Evolutionary conservation across 2,113 vertebrate genomes (phyloP).

Genomic region (Mustelus asterias): DNA sequence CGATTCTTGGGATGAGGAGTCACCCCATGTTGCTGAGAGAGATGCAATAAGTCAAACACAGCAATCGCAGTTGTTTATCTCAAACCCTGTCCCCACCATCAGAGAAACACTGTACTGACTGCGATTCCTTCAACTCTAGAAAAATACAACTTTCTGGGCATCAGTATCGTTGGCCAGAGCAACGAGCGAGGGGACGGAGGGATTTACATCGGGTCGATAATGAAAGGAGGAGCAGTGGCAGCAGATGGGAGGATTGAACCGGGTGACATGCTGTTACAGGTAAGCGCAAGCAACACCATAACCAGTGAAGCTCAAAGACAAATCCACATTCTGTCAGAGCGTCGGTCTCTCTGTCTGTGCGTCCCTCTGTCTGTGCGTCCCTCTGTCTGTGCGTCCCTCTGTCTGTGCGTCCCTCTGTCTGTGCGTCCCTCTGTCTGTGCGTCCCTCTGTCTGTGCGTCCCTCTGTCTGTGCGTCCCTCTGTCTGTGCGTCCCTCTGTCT

Average conservation of each 20-base stretch:
- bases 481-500: too few relatives aligned
- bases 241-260: conserved; percentile 83
- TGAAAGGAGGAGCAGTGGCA: conserved; percentile 84
- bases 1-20: too few relatives aligned
- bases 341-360: too few relatives aligned
- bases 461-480: too few relatives aligned
- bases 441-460: too few relatives aligned
- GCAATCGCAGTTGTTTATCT: neutral
- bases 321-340: too few relatives aligned
- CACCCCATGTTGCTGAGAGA: too few relatives aligned
- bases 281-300: conserved; percentile 45
- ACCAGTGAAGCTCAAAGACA: too few relatives aligned
- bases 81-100: neutral
- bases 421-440: too few relatives aligned
- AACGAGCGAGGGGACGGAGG: conserved; percentile 81
- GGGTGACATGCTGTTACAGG: conserved; percentile 84
- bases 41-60: neutral
- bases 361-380: too few relatives aligned
- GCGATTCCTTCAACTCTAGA: conserved; percentile 52
- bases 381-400: too few relatives aligned
- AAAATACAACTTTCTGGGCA: conserved; percentile 87
- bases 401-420: too few relatives aligned
- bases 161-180: conserved; percentile 85
- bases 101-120: neutral
- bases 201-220: conserved; percentile 87